phyloP scores from a whole-genome alignment of 2,888 invertebrate species.

The Nomada ruficornis region DNA sequence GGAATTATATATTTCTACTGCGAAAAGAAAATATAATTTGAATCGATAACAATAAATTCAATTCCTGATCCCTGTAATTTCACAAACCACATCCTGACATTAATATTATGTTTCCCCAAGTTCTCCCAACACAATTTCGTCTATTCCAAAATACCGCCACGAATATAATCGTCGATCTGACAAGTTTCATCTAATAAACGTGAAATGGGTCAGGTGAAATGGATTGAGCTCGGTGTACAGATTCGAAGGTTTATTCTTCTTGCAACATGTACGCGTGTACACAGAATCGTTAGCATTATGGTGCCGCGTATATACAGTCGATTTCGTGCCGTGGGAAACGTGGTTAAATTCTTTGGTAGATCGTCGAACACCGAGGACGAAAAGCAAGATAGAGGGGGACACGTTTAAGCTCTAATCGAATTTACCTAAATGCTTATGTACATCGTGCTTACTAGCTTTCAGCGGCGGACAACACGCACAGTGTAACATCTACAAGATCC shows the following conservation, averaged over 20 bases:
- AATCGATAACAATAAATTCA: no score
- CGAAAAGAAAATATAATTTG: no score
- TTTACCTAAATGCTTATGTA: constrained; percentile 58
- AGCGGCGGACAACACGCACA: constrained; percentile 42
- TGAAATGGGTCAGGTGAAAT: not conserved
- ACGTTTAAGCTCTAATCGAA: constrained; percentile 37
- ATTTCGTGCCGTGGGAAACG: constrained; percentile 64
- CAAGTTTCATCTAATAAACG: not conserved
- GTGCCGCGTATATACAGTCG: constrained; percentile 74
- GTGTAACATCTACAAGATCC: constrained; percentile 63
- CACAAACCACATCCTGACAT: no score
- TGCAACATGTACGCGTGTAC: constrained; percentile 70
- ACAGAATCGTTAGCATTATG: constrained; percentile 46
- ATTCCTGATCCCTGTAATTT: no score
- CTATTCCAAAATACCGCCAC: no score
- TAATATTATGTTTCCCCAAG: no score
- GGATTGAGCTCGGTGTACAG: constrained; percentile 65
- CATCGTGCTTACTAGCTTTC: constrained; percentile 55
- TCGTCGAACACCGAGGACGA: constrained; percentile 48
- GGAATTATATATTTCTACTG: no score
- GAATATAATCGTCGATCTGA: no score
- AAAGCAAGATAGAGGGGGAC: constrained; percentile 39
- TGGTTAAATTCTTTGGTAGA: constrained; percentile 35
- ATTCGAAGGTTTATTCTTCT: constrained; percentile 78
- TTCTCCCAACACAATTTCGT: no score